Evolutionary conservation across 2,797 vertebrate species (phyloP).

Genomic region (Acridotheres tristis): DNA sequence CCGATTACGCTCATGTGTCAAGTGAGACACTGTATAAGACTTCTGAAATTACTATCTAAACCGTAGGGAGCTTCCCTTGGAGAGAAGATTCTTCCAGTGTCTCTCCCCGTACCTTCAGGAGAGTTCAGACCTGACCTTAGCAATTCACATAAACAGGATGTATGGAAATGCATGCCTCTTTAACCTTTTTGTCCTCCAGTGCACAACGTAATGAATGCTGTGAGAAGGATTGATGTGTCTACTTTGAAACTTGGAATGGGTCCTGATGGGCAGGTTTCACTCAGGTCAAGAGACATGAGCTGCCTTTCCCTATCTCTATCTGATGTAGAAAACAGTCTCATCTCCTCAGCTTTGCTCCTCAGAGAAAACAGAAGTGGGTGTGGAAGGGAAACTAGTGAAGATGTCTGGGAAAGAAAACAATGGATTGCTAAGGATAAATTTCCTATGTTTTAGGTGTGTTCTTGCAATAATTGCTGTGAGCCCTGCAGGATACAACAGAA

Average conservation of each 20-base stretch:
- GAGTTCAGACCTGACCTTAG: not conserved
- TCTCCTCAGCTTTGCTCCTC: not conserved
- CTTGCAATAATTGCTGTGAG: not conserved
- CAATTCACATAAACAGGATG: not conserved
- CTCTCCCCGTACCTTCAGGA: not conserved
- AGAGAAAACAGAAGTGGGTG: not conserved
- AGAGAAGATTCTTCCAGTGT: not conserved
- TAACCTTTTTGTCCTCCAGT: slow-evolving; percentile 9
- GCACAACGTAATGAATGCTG: not conserved
- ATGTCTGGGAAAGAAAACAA: not conserved
- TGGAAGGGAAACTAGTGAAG: not conserved
- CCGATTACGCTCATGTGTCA: not conserved
- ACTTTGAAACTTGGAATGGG: not conserved
- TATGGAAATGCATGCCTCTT: not conserved
- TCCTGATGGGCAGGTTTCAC: not conserved
- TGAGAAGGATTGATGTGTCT: not conserved
- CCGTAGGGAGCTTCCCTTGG: not conserved
- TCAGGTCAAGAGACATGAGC: not conserved
- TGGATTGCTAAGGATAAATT: not conserved
- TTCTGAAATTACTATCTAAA: not conserved
- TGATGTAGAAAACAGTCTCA: not conserved
- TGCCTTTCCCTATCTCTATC: not conserved
- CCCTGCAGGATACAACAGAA: not conserved
- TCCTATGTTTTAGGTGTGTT: not conserved
- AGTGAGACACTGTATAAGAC: not conserved